Conservation (phyloP, 2,888 invertebrate genomes). For the Selenia dentaria region DNA sequence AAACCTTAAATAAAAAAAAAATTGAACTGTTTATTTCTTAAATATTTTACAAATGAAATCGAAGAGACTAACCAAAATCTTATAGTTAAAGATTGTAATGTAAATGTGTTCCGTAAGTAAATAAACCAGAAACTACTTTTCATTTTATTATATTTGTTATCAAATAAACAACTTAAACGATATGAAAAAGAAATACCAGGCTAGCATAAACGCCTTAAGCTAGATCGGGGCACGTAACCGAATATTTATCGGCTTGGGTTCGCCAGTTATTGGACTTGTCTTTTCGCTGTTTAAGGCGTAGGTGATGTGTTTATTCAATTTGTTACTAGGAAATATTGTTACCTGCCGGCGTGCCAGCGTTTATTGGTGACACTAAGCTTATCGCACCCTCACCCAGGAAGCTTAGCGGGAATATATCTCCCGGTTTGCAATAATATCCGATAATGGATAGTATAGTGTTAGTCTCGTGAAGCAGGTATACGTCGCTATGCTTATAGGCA, state of each 20-base stretch:
- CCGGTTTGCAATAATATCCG: neutral
- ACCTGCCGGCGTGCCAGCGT: conserved; percentile 56
- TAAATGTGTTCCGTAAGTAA: too few species aligned
- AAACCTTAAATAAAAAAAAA: too few species aligned
- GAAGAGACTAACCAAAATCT: too few species aligned
- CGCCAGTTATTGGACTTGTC: conserved; percentile 76
- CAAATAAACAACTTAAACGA: too few species aligned
- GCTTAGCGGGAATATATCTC: conserved; percentile 3
- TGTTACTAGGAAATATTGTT: conserved; percentile 75
- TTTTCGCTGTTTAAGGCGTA: conserved; percentile 76
- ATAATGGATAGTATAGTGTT: neutral
- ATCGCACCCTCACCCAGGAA: neutral
- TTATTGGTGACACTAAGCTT: conserved; percentile 48
- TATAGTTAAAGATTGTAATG: too few species aligned
- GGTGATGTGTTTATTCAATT: conserved; percentile 82
- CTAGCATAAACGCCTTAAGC: conserved; percentile 62
- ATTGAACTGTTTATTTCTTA: too few species aligned
- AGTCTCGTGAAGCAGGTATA: neutral
- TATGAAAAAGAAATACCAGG: conserved; percentile 36
- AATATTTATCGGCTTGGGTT: conserved; percentile 73
- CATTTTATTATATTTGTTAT: too few species aligned
- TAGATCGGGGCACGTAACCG: conserved; percentile 50
- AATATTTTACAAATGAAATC: too few species aligned
- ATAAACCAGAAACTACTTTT: too few species aligned
- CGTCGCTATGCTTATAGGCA: too few species aligned